Percentiles rank a stretch among this genome's conserved stretches.
Conservation (phyloP, 2,888 invertebrate species). For the Lasius platythorax region DNA sequence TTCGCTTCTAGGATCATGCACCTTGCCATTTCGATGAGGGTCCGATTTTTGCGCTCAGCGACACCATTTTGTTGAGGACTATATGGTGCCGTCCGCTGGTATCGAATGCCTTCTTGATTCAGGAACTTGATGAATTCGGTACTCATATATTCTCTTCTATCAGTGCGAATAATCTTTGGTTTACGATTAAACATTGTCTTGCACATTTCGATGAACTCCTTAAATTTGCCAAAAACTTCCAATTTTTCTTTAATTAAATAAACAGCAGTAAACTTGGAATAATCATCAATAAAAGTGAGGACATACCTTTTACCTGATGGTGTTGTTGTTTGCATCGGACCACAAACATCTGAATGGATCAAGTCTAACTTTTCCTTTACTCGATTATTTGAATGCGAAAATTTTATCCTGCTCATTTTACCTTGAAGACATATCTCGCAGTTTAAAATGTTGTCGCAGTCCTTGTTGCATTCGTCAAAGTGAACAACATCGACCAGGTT, state of each 20-base stretch:
- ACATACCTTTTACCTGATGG: conserved; percentile 67
- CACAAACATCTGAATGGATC: conserved; percentile 73
- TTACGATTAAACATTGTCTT: conserved; percentile 45
- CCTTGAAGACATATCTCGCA: conserved; percentile 64
- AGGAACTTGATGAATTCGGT: conserved; percentile 65
- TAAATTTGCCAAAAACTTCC: conserved; percentile 69
- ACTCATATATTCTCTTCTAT: conserved; percentile 73
- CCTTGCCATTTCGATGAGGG: conserved; percentile 5
- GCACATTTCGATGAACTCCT: not conserved
- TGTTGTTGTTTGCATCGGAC: conserved; percentile 69
- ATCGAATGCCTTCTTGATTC: conserved; percentile 67
- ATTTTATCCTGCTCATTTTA: conserved; percentile 67
- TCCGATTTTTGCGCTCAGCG: conserved; percentile 16
- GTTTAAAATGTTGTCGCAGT: conserved; percentile 29
- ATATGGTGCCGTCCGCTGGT: conserved; percentile 65
- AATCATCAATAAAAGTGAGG: conserved; percentile 67
- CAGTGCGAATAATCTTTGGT: conserved; percentile 72
- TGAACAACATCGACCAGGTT: conserved; percentile 42
- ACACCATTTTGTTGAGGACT: conserved; percentile 45
- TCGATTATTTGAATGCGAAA: conserved; percentile 60
- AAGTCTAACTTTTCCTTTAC: conserved; percentile 53
- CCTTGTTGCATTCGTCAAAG: conserved; percentile 42
- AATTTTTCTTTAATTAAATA: conserved; percentile 46
- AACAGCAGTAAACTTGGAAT: conserved; percentile 14
- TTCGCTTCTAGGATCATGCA: conserved; percentile 63